phyloP scores from a whole-genome alignment of 2,888 invertebrate species.

The Agriopis aurantiaria region DNA sequence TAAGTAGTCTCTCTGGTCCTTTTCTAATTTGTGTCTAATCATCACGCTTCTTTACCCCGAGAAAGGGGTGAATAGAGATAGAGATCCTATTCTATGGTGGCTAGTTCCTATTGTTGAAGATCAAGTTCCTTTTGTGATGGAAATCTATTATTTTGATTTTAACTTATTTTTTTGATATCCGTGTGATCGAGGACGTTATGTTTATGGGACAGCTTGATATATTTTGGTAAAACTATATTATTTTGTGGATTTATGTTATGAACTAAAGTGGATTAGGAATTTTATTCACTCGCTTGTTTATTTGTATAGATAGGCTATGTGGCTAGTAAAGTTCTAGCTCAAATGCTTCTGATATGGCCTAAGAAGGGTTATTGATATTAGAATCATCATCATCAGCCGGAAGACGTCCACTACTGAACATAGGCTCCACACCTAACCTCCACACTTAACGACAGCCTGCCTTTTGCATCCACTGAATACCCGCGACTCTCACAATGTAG shows the following conservation, averaged over 20 bases:
- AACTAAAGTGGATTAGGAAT: no score
- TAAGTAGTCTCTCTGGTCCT: not conserved
- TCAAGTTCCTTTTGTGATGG: conserved; percentile 60
- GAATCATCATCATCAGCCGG: no score
- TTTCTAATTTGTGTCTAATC: conserved; percentile 1
- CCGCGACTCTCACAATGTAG: no score
- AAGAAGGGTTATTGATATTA: no score
- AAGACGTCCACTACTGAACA: no score
- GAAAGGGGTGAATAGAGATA: conserved; percentile 46
- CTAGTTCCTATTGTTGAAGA: conserved; percentile 50
- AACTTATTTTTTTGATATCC: conserved; percentile 61
- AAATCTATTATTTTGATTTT: conserved; percentile 58
- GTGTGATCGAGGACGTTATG: conserved; percentile 54
- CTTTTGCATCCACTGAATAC: no score
- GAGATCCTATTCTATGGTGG: conserved; percentile 43
- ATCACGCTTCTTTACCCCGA: conserved; percentile 23
- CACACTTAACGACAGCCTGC: no score
- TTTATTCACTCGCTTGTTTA: no score
- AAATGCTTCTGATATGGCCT: not conserved
- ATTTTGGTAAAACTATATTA: not conserved
- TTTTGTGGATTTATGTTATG: no score
- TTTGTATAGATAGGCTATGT: no score
- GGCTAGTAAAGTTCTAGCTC: not conserved
- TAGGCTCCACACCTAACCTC: no score
- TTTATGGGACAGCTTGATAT: conserved; percentile 15